phyloP scores from a whole-genome alignment of 2,888 invertebrate genomes.

The Aphidoletes aphidimyza region DNA sequence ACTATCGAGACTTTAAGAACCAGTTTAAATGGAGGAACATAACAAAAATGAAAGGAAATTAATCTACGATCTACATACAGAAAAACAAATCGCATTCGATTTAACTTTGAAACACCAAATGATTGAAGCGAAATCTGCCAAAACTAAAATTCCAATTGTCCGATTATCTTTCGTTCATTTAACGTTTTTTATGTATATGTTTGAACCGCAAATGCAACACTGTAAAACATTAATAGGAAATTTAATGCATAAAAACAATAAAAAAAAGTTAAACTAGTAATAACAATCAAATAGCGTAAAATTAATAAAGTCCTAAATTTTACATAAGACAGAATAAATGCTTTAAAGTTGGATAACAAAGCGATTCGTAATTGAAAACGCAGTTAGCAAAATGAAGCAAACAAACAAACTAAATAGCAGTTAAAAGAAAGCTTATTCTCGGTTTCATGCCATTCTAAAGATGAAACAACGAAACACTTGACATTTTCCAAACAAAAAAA shows the following conservation, averaged over 20 bases:
- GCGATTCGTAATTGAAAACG: neutral
- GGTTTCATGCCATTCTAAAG: neutral
- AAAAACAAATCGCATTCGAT: conserved; percentile 2
- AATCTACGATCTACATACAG: neutral
- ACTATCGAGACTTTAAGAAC: neutral
- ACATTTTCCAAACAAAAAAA: neutral
- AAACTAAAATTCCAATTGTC: conserved; percentile 1
- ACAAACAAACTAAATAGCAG: neutral
- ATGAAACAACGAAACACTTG: neutral
- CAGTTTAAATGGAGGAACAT: neutral
- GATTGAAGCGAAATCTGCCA: conserved; percentile 28
- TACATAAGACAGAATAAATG: conserved; percentile 24
- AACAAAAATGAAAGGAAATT: neutral
- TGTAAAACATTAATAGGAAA: conserved; percentile 17
- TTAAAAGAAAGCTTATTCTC: neutral
- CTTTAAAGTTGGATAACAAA: neutral
- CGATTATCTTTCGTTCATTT: neutral
- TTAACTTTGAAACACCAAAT: neutral
- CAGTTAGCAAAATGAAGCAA: neutral
- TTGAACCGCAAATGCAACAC: neutral
- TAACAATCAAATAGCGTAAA: conserved; percentile 39
- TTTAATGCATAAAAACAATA: conserved; percentile 33
- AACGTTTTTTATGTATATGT: neutral
- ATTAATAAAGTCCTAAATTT: conserved; percentile 40
- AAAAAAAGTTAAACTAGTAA: conserved; percentile 15